A percentile compares a stretch with the other conserved stretches of the same genome.
Conservation (phyloP, 2,888 invertebrate genomes). For the Yponomeuta cagnagella region DNA sequence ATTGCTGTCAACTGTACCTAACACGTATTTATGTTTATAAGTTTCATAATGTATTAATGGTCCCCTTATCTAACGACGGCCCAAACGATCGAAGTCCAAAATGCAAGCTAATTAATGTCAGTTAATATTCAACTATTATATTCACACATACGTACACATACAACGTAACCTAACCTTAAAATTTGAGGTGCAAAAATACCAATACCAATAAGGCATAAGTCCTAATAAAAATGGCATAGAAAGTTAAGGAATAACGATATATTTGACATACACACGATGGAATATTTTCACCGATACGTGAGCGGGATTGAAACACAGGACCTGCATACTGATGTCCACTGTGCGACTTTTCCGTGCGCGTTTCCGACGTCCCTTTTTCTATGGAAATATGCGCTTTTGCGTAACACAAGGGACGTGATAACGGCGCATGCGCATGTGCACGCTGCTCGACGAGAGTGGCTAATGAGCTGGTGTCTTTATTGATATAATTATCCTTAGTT, state of each 20-base stretch:
- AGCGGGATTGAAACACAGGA: constrained; percentile 47
- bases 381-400: constrained; percentile 28
- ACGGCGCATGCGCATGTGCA: constrained; percentile 19
- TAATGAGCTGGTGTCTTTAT: neutral
- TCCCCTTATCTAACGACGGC: neutral
- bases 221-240: constrained; percentile 53
- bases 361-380: constrained; percentile 31
- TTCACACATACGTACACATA: neutral
- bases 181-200: constrained; percentile 35
- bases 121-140: constrained; percentile 1
- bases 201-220: constrained; percentile 35
- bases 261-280: constrained; percentile 46
- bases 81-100: neutral
- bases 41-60: neutral
- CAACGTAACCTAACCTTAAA: constrained; percentile 19
- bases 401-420: constrained; percentile 11
- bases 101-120: neutral
- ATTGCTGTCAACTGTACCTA: too few species aligned
- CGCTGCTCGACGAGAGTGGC: constrained; percentile 11
- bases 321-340: constrained; percentile 58
- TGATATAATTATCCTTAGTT: too few species aligned
- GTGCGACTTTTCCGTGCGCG: constrained; percentile 38
- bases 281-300: constrained; percentile 61
- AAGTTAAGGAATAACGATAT: constrained; percentile 64
- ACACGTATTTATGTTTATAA: neutral